phyloP scores from a whole-genome alignment of 2,113 vertebrate species.

The Monopterus albus region DNA sequence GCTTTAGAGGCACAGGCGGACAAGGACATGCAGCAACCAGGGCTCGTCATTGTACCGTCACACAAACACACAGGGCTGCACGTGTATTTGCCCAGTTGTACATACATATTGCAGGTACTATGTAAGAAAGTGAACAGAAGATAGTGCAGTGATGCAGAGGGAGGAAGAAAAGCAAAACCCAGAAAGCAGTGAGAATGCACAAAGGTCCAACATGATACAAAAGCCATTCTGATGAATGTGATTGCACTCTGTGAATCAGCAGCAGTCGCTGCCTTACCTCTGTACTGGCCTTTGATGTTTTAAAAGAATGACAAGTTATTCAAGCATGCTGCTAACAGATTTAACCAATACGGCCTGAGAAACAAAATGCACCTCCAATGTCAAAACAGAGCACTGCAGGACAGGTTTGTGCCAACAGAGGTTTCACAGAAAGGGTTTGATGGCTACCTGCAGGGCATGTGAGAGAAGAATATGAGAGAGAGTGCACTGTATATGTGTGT shows the following conservation, averaged over 20 bases:
- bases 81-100: background rate
- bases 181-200: background rate
- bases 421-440: slow-evolving; percentile 54
- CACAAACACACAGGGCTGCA: background rate
- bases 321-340: slow-evolving; percentile 17
- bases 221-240: slow-evolving; percentile 2
- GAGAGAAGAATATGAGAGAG: slow-evolving; percentile 4
- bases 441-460: slow-evolving; percentile 54
- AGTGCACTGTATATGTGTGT: slow-evolving; percentile 2
- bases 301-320: background rate
- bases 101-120: too few relatives aligned
- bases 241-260: slow-evolving; percentile 19
- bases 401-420: slow-evolving; percentile 42
- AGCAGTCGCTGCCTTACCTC: background rate
- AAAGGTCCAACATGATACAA: slow-evolving; percentile 32
- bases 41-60: slow-evolving; percentile 17
- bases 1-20: slow-evolving; percentile 38
- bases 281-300: slow-evolving; percentile 4
- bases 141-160: background rate
- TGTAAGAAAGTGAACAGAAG: slow-evolving; percentile 1
- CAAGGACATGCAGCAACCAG: slow-evolving; percentile 48
- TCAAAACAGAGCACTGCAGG: slow-evolving; percentile 30
- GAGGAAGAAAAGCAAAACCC: background rate
- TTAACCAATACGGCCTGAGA: slow-evolving; percentile 39
- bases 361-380: slow-evolving; percentile 30